Evolutionary conservation across 2,888 invertebrate species (phyloP).

Genomic region (Resseliella maxima): DNA sequence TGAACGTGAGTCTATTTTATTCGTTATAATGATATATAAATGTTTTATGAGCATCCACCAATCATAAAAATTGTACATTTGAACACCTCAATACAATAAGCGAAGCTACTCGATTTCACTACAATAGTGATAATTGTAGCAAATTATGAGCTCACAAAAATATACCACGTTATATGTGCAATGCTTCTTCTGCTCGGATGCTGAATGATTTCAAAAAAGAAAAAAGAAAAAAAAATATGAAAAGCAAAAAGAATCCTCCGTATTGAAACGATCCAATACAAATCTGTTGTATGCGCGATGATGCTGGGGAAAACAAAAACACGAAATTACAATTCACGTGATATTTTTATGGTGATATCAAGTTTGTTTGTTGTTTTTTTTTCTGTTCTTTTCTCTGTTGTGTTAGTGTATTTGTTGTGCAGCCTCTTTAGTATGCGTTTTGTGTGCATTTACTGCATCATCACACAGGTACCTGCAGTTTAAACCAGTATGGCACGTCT

Average conservation of each 20-base stretch:
- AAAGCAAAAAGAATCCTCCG: not conserved
- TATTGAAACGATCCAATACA: not conserved
- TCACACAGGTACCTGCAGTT: not conserved
- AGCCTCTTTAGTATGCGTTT: conserved; percentile 36
- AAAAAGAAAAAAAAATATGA: not conserved
- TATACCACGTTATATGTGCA: not conserved
- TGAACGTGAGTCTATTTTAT: conserved; percentile 1
- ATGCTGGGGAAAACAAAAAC: conserved; percentile 1
- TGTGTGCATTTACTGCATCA: conserved; percentile 48
- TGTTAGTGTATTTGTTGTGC: too few relatives aligned
- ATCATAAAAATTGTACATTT: not conserved
- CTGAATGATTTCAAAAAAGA: not conserved
- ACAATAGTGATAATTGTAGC: conserved; percentile 51
- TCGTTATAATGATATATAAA: not conserved
- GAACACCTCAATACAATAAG: not conserved
- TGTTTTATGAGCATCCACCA: not conserved
- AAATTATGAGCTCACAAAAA: conserved; percentile 43
- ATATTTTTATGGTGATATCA: conserved; percentile 39
- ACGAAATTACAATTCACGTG: conserved; percentile 19
- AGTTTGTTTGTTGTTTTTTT: not conserved
- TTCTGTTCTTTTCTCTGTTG: not conserved
- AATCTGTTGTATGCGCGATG: not conserved
- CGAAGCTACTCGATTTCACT: conserved; percentile 16
- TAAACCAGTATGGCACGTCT: conserved; percentile 43
- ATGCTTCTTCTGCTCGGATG: not conserved